phyloP scores from a whole-genome alignment of 2,888 invertebrate genomes.

The Trachelus troglodyta region DNA sequence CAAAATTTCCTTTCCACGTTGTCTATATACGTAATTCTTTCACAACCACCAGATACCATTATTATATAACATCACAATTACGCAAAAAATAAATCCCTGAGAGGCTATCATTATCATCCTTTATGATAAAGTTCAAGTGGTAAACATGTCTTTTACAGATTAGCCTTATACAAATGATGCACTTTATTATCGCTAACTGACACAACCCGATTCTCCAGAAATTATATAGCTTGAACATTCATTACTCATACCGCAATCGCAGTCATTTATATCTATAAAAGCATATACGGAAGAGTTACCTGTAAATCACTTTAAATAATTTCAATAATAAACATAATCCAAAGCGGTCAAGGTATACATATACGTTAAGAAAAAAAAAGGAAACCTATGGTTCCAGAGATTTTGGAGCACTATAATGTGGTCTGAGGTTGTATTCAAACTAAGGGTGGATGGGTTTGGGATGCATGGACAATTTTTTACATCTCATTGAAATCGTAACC shows the following conservation, averaged over 20 bases:
- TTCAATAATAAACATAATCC: neutral
- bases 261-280: neutral
- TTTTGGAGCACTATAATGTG: neutral
- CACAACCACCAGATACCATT: neutral
- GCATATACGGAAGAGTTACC: neutral
- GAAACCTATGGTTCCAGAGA: neutral
- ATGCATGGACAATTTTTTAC: neutral
- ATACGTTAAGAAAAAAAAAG: too few species aligned
- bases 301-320: neutral
- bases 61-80: constrained; percentile 34
- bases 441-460: neutral
- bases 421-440: neutral
- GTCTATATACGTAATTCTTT: neutral
- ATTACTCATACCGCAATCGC: neutral
- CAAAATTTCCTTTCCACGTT: neutral
- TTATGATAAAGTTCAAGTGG: constrained; percentile 40
- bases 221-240: neutral
- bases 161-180: constrained; percentile 47
- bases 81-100: constrained; percentile 24
- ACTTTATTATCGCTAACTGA: constrained; percentile 41
- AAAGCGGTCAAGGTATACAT: neutral
- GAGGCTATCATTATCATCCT: constrained; percentile 40
- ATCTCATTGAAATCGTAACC: constrained; percentile 56
- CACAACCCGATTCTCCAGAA: neutral
- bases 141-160: constrained; percentile 30